phyloP scores from a whole-genome alignment of 2,113 vertebrate genomes.

The Leucopsar rothschildi region DNA sequence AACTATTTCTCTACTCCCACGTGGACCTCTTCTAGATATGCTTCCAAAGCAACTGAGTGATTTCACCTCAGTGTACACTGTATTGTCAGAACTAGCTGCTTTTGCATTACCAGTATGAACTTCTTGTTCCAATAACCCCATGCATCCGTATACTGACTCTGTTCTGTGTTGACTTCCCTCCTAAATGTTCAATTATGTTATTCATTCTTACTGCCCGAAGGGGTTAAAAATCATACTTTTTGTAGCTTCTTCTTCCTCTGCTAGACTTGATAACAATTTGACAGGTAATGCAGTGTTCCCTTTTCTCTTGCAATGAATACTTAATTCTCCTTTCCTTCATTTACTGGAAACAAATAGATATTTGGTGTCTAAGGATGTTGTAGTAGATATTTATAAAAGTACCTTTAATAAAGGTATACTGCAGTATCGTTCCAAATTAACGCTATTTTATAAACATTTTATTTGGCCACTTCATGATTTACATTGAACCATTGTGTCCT shows the following conservation, averaged over 20 bases:
- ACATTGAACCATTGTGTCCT: not conserved
- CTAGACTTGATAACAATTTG: not conserved
- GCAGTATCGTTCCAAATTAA: not conserved
- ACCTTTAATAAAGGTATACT: not conserved
- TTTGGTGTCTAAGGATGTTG: not conserved
- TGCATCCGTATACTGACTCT: not conserved
- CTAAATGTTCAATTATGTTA: not conserved
- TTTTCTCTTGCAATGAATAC: not conserved
- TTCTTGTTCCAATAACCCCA: not conserved
- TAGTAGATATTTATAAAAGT: not conserved
- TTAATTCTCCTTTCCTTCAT: not conserved
- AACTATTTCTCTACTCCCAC: not conserved
- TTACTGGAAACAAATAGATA: not conserved
- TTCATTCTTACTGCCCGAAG: not conserved
- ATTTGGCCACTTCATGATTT: not conserved
- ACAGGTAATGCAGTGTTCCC: not conserved
- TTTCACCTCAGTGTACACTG: not conserved
- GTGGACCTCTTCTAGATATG: not conserved
- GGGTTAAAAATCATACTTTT: not conserved
- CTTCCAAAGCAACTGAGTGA: not conserved
- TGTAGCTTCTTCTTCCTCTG: not conserved
- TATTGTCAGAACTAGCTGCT: not conserved
- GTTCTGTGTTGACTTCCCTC: not conserved
- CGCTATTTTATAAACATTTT: not conserved
- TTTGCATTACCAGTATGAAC: not conserved